These are phyloP conservation scores for Pristionchus mayeri DNA, from an alignment of 2,888 invertebrate genomes.

Conservation along the genomic window DNA sequence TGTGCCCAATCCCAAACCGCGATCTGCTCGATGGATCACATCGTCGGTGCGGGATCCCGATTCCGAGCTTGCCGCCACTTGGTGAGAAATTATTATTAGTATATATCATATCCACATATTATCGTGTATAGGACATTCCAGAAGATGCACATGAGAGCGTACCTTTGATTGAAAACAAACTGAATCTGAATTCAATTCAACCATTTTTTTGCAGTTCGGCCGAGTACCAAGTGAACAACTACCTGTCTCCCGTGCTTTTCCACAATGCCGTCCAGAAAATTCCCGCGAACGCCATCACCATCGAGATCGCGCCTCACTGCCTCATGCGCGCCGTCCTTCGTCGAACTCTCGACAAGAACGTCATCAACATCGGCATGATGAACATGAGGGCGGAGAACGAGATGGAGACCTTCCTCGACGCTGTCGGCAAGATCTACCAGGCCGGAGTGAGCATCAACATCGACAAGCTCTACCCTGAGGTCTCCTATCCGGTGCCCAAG, in stretches of 20 bases:
- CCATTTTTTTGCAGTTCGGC: conserved; percentile 90
- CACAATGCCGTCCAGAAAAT: conserved; percentile 88
- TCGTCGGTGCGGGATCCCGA: conserved; percentile 90
- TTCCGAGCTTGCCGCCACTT: conserved; percentile 80
- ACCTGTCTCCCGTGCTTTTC: conserved; percentile 76
- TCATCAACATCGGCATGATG: conserved; percentile 88
- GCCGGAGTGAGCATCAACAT: conserved; percentile 87
- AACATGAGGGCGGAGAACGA: conserved; percentile 86
- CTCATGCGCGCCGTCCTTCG: conserved; percentile 93
- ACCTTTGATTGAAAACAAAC: too few species aligned
- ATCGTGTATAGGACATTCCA: too few species aligned
- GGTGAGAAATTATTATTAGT: too few species aligned
- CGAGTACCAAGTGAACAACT: conserved; percentile 86
- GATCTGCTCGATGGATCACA: conserved; percentile 90
- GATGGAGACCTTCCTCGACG: conserved; percentile 82
- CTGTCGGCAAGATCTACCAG: conserved; percentile 88
- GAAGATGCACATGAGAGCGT: too few species aligned
- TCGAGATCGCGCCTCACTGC: conserved; percentile 95
- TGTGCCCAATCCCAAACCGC: conserved; percentile 72
- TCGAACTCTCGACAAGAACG: conserved; percentile 85
- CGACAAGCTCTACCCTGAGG: conserved; percentile 84
- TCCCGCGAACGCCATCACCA: conserved; percentile 89
- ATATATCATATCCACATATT: too few species aligned
- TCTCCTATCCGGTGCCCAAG: conserved; percentile 87
- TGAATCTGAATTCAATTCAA: too few species aligned